Conservation (phyloP, 2,797 vertebrate species). For the Microctenopoma steveboyesi region DNA sequence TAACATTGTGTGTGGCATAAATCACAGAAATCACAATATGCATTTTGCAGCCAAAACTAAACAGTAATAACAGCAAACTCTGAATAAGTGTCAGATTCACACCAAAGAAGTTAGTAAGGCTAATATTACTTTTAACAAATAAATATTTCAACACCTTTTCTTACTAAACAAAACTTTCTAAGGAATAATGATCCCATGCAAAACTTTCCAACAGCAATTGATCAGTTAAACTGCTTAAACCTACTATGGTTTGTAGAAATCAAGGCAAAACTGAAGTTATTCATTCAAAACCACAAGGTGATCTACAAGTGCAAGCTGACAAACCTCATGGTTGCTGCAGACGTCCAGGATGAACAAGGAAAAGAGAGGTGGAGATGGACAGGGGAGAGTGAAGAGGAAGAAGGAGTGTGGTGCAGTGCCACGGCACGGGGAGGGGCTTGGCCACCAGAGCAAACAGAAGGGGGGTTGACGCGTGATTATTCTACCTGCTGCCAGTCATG, state of each 20-base stretch:
- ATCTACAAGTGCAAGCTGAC: slow-evolving; percentile 49
- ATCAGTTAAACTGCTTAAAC: neutral
- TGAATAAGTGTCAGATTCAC: neutral
- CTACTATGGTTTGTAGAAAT: neutral
- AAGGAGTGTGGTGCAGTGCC: slow-evolving; percentile 20
- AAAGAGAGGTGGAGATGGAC: slow-evolving; percentile 30
- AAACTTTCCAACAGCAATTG: neutral
- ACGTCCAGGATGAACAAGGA: slow-evolving; percentile 50
- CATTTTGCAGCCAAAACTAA: neutral
- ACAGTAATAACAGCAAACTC: neutral
- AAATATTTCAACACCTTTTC: neutral
- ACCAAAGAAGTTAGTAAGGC: too few relatives aligned
- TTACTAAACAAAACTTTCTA: neutral
- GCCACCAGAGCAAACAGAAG: slow-evolving; percentile 16
- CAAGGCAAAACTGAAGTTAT: slow-evolving; percentile 12
- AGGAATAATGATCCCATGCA: neutral
- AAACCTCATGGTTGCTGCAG: slow-evolving; percentile 72
- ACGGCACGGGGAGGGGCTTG: slow-evolving; percentile 64
- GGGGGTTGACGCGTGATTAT: slow-evolving; percentile 14
- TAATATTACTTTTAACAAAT: neutral
- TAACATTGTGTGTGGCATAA: neutral
- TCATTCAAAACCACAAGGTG: neutral
- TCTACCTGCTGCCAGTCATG: slow-evolving; percentile 47
- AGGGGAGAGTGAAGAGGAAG: slow-evolving; percentile 26
- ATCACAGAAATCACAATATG: neutral